phyloP scores from a whole-genome alignment of 2,888 invertebrate species.

The Euplexia lucipara region DNA sequence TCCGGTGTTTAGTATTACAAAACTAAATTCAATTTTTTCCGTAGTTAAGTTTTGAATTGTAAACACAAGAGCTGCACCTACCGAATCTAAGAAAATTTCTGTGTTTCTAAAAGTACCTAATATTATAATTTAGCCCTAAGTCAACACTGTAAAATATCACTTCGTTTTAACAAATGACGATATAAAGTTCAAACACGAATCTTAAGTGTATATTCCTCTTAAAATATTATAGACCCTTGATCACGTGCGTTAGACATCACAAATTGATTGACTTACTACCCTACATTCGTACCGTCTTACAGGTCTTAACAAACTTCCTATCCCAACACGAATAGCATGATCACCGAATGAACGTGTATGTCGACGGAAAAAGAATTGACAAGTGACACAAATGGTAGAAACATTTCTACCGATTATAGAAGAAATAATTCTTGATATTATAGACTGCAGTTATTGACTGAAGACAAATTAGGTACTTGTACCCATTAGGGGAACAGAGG shows the following conservation, averaged over 20 bases:
- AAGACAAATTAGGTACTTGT: too few species aligned
- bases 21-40: slow-evolving; percentile 32
- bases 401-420: too few species aligned
- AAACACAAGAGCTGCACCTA: slow-evolving; percentile 26
- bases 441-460: too few species aligned
- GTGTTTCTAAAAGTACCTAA: slow-evolving; percentile 27
- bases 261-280: neutral
- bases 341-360: too few species aligned
- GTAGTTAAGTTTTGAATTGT: slow-evolving; percentile 26
- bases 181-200: slow-evolving; percentile 36
- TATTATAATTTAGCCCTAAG: slow-evolving; percentile 54
- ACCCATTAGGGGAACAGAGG: too few species aligned
- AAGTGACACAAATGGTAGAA: too few species aligned
- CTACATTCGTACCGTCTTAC: neutral
- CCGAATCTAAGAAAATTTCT: slow-evolving; percentile 8
- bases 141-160: slow-evolving; percentile 49
- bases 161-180: slow-evolving; percentile 32
- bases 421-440: too few species aligned
- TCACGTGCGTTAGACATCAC: slow-evolving; percentile 16
- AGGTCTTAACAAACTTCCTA: neutral
- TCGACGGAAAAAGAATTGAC: too few species aligned
- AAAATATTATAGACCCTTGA: slow-evolving; percentile 25
- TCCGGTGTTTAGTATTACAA: slow-evolving; percentile 20
- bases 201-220: slow-evolving; percentile 39
- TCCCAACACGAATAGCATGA: too few species aligned